phyloP scores from a whole-genome alignment of 53 echinoderm and acorn worm genomes.

The Patiria pectinifera region DNA sequence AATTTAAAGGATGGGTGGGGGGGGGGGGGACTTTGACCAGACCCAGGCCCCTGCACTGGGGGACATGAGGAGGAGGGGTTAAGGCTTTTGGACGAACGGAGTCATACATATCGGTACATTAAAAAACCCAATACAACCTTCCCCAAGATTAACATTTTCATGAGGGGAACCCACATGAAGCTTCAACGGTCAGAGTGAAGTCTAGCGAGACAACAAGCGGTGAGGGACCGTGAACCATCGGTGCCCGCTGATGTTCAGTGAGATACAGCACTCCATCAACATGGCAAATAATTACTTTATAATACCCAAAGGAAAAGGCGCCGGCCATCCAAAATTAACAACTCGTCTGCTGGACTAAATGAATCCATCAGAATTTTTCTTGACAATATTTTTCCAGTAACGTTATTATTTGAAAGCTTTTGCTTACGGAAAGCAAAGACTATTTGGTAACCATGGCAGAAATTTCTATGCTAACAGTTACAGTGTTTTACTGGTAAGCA shows the following conservation, averaged over 20 bases:
- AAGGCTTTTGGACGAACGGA: no score
- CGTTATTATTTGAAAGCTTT: no score
- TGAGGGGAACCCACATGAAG: not conserved
- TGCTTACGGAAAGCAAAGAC: no score
- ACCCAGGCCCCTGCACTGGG: no score
- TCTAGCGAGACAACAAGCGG: not conserved
- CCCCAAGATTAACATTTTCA: not conserved
- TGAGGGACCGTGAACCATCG: no score
- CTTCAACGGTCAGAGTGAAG: not conserved
- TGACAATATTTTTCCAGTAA: not conserved
- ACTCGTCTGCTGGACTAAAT: not conserved
- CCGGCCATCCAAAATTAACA: not conserved
- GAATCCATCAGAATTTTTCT: not conserved
- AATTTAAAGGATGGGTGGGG: no score
- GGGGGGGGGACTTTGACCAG: no score
- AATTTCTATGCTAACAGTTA: no score
- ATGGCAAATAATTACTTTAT: conserved; percentile 17
- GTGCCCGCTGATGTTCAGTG: not conserved
- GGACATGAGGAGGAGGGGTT: no score
- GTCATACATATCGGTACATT: no score
- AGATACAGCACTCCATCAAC: not conserved
- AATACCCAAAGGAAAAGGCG: conserved; percentile 4
- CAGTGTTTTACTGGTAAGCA: no score
- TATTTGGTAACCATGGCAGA: no score
- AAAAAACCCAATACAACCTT: not conserved